Conservation (phyloP, 2,113 vertebrate species). For the Pteronura brasiliensis region DNA sequence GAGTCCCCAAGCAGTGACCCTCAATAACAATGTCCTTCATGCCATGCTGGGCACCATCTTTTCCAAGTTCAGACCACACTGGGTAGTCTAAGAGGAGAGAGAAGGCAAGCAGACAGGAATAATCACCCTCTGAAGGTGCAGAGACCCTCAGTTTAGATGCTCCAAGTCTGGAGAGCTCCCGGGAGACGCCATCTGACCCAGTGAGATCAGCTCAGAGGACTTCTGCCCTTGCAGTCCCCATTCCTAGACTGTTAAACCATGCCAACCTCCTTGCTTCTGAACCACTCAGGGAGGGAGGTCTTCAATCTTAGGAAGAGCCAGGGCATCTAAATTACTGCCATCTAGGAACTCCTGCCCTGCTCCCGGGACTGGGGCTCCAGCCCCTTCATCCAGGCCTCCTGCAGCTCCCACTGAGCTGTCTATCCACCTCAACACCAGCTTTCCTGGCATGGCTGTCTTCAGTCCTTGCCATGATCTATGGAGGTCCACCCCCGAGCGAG, state of each 20-base stretch:
- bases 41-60: not conserved
- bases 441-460: not conserved
- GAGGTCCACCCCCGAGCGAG: not conserved
- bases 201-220: not conserved
- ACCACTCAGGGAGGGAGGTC: not conserved
- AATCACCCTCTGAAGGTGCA: not conserved
- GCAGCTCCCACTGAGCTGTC: not conserved
- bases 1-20: not conserved
- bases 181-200: not conserved
- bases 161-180: not conserved
- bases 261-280: constrained; percentile 1
- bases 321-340: not conserved
- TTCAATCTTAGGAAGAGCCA: not conserved
- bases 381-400: not conserved
- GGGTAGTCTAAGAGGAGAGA: not conserved
- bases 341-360: not conserved
- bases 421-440: not conserved
- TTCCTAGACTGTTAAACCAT: not conserved
- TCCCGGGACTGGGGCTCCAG: not conserved
- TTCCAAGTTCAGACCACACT: not conserved
- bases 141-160: not conserved
- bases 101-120: not conserved
- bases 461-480: not conserved
- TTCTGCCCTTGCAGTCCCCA: not conserved
- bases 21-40: not conserved